Conservation (phyloP, 2,797 vertebrate species). For the Chelon labrosus region DNA sequence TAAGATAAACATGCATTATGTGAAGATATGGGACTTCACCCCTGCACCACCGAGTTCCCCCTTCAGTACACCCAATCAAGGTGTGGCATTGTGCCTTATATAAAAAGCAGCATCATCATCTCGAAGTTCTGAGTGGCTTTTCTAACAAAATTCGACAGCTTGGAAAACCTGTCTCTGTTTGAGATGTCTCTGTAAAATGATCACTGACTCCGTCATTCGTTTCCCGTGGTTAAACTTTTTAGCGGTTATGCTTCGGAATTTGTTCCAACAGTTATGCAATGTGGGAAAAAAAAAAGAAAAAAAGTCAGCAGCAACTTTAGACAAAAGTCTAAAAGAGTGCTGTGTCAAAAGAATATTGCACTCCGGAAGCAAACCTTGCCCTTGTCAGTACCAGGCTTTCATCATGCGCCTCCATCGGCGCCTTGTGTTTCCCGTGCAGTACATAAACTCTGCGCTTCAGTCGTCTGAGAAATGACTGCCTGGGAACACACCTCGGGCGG, state of each 20-base stretch:
- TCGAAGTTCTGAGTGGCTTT: no score
- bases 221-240: neutral
- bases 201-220: no score
- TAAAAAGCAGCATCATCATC: no score
- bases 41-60: neutral
- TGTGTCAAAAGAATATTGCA: neutral
- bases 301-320: neutral
- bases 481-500: conserved; percentile 13
- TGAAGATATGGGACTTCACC: conserved; percentile 17
- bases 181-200: no score
- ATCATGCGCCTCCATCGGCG: neutral
- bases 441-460: neutral
- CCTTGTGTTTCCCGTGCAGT: neutral
- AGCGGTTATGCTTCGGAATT: neutral
- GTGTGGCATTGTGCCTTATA: no score
- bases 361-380: neutral
- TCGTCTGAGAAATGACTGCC: conserved; percentile 17
- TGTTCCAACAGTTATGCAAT: neutral
- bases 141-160: no score
- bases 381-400: neutral
- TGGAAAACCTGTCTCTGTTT: no score
- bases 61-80: neutral
- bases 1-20: neutral
- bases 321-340: neutral
- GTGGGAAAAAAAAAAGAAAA: neutral